A percentile compares a stretch with the other conserved stretches of the same genome.
These are phyloP conservation scores for Lacanobia oleracea DNA, from an alignment of 2,888 invertebrate genomes.

Conservation along the genomic window DNA sequence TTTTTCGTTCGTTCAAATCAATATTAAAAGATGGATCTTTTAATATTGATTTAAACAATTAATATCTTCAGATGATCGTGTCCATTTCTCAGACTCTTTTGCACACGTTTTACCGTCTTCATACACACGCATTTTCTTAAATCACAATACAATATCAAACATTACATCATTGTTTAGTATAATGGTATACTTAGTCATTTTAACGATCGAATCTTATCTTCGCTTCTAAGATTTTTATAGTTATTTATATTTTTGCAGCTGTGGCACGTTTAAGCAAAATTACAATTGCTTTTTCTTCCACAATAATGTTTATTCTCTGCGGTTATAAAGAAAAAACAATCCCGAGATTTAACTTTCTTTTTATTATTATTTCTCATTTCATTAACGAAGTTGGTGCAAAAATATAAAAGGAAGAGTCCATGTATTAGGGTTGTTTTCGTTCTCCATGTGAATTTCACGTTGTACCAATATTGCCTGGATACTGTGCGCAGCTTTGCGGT, in stretches of 20 bases:
- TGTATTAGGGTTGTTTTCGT: conserved; percentile 37
- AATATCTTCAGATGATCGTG: conserved; percentile 66
- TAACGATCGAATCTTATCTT: conserved; percentile 49
- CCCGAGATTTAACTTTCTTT: background rate
- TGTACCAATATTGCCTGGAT: conserved; percentile 69
- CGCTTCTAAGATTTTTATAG: conserved; percentile 23
- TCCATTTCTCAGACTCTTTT: conserved; percentile 56
- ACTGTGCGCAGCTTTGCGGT: conserved; percentile 74
- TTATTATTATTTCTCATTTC: conserved; percentile 19
- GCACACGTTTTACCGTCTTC: conserved; percentile 35
- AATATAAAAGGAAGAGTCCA: conserved; percentile 24
- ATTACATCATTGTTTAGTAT: conserved; percentile 53
- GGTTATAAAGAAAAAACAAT: conserved; percentile 30
- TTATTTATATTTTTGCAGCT: conserved; percentile 33
- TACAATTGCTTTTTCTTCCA: conserved; percentile 23
- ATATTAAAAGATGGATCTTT: no score
- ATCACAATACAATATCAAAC: conserved; percentile 26
- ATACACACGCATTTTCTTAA: conserved; percentile 20
- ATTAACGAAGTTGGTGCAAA: background rate
- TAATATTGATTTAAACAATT: conserved; percentile 67
- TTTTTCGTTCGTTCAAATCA: no score
- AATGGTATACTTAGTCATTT: conserved; percentile 37
- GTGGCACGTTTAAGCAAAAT: conserved; percentile 14
- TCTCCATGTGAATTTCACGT: conserved; percentile 55
- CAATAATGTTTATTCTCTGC: conserved; percentile 24